Evolutionary conservation across 2,113 vertebrate species (phyloP).

Genomic region (Oreotrochilus melanogaster): DNA sequence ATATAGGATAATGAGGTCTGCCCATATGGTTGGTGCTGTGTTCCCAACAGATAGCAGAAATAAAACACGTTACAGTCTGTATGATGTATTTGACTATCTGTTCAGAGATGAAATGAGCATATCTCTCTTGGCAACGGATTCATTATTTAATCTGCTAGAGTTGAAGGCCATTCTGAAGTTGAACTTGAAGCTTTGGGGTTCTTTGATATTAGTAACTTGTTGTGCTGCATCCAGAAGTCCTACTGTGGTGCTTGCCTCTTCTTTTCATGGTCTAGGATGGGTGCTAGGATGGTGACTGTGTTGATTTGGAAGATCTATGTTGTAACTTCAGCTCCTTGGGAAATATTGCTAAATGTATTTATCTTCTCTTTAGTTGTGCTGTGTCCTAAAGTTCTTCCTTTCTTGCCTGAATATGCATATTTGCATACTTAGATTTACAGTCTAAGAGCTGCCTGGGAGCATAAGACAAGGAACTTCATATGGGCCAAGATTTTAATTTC

Average conservation of each 20-base stretch:
- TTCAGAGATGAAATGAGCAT: neutral
- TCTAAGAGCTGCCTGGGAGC: neutral
- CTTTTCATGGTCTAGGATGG: neutral
- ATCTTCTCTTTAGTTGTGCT: neutral
- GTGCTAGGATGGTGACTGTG: neutral
- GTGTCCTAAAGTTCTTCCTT: neutral
- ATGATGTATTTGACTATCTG: neutral
- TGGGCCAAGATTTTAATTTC: neutral
- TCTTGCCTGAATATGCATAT: neutral
- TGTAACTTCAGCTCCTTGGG: neutral
- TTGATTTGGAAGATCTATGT: neutral
- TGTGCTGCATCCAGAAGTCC: neutral
- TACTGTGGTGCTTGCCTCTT: neutral
- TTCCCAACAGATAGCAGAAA: neutral
- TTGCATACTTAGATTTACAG: neutral
- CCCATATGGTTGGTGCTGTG: neutral
- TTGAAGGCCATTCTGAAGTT: neutral
- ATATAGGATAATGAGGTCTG: neutral
- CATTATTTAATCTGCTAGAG: neutral
- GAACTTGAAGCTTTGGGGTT: neutral
- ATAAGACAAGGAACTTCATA: neutral
- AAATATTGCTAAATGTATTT: neutral
- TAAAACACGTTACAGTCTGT: neutral
- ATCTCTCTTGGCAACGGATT: neutral
- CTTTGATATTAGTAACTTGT: neutral